Conservation (phyloP, 2,888 invertebrate genomes). For the Drosophila melanocephala region DNA sequence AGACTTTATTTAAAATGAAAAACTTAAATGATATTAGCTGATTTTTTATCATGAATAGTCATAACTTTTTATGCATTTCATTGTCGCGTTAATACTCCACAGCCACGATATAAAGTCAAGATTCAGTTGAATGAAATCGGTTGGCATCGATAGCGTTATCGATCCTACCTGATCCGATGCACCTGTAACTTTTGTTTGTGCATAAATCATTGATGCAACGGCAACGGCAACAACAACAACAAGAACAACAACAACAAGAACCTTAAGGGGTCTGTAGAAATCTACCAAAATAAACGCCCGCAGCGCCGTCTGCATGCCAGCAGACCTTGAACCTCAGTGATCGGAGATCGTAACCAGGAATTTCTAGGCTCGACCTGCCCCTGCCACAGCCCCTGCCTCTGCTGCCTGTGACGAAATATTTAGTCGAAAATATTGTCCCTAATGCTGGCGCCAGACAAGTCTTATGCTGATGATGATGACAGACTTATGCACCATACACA, state of each 20-base stretch:
- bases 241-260: constrained; percentile 22
- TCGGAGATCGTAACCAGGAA: constrained; percentile 16
- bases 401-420: constrained; percentile 83
- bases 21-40: neutral
- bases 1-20: neutral
- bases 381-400: constrained; percentile 4
- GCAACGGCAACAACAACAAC: constrained; percentile 30
- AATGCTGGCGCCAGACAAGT: constrained; percentile 86
- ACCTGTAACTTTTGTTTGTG: constrained; percentile 67
- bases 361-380: constrained; percentile 33
- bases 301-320: constrained; percentile 55
- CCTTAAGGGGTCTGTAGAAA: constrained; percentile 45
- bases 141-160: constrained; percentile 38
- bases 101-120: neutral
- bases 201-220: constrained; percentile 75
- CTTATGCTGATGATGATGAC: constrained; percentile 82
- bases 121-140: constrained; percentile 44
- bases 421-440: constrained; percentile 81
- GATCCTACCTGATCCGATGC: constrained; percentile 58
- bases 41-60: neutral
- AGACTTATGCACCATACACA: constrained; percentile 81
- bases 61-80: neutral
- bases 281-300: constrained; percentile 78
- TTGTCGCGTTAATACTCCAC: neutral
- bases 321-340: constrained; percentile 51